Percentiles rank a stretch among this genome's conserved stretches.
phyloP scores from a whole-genome alignment of 2,888 invertebrate species.

The Epinotia bilunana region DNA sequence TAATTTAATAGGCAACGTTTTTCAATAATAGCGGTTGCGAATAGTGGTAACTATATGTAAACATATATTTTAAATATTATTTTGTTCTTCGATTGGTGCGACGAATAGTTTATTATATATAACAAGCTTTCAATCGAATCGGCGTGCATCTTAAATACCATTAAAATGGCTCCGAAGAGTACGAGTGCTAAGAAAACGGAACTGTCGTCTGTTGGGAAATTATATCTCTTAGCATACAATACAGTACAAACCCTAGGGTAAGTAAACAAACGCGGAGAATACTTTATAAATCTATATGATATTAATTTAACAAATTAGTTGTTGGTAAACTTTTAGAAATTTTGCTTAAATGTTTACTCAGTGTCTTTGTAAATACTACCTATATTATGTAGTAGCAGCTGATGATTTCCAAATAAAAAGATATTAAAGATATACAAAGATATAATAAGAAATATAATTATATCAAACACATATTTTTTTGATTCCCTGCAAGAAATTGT shows the following conservation, averaged over 20 bases:
- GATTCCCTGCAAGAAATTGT: too few relatives aligned
- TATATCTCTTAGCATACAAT: conserved; percentile 89
- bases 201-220: conserved; percentile 81
- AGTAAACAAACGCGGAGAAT: conserved; percentile 56
- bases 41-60: not conserved
- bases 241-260: conserved; percentile 89
- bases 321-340: too few relatives aligned
- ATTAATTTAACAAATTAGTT: too few relatives aligned
- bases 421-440: not conserved
- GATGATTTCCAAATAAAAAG: not conserved
- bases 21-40: not conserved
- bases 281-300: not conserved
- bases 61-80: not conserved
- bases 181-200: conserved; percentile 70
- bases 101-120: not conserved
- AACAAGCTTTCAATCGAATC: not conserved
- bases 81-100: not conserved
- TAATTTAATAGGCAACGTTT: not conserved
- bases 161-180: conserved; percentile 55
- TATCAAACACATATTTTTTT: too few relatives aligned
- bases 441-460: too few relatives aligned
- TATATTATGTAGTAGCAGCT: not conserved
- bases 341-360: too few relatives aligned
- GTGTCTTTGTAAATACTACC: too few relatives aligned
- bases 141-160: not conserved